Evolutionary conservation across 2,113 vertebrate species (phyloP), one percentile per base, ranked within the genome.

Genomic region (Dasyornis broadbenti): DNA sequence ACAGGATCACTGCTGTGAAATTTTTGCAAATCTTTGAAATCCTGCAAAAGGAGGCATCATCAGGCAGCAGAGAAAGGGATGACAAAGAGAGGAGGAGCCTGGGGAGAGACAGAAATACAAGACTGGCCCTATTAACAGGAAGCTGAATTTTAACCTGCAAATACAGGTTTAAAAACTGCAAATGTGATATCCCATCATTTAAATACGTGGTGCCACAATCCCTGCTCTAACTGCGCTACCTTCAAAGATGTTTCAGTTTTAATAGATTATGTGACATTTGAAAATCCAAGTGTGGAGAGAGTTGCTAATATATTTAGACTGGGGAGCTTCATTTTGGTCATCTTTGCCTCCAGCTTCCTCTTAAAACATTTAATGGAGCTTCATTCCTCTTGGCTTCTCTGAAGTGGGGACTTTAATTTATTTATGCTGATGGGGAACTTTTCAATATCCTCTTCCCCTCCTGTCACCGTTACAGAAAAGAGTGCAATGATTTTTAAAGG

Each of bases 381-480:
- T 70, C 70, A 65, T 94, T 94, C 35, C 77, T 90, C 80, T 80
- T 92, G 88, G 52, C 78, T 88, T 86, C 70, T 93, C 5, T 79
- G 89, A 95, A 96, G 78, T 82, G 68, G 44, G 44, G 64, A 69
- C 84, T 95, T 91, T 94, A 68, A 94, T 89, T 96, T 97, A 94
- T 95, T 96, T 81, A 95, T 94, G 80, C 56, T 86, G 88, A 96
- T 89, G 87, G 83, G 87, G 57, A 89, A 81, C 79, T 92, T 96
- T 91, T 93, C 61, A 81, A 89, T 92, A 94, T 90, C 77, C 80
- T 94, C 31, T 61, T 91, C 60, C 52, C 22, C 39, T 85, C 83
- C 60, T 90, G 86, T 83, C 7, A 2, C 81, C 42, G 69, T 89
- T 82, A 72, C 60, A 77, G 77, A 73, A 91, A 89, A 92, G 65